Evolutionary conservation across 2,888 invertebrate genomes (phyloP), one percentile per base, ranked within the genome.

Genomic region (Neoascia interrupta): DNA sequence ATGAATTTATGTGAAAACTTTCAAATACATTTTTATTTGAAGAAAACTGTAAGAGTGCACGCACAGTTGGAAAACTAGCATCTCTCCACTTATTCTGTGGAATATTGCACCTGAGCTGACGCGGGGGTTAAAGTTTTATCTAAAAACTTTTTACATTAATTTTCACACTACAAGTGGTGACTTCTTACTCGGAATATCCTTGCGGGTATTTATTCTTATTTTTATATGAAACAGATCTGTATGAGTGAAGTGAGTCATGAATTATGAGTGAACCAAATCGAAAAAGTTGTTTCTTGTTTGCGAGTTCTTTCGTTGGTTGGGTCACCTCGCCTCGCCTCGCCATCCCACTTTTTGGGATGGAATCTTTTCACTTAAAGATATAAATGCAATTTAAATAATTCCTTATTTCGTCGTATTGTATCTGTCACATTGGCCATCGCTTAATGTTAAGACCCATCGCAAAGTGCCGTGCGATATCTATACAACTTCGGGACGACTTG

Each of bases 1-100:
- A 76, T 64, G 63, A 76, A 76, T 72, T 76, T 76, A 76, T 76
- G 76, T 63, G 70, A 72, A 72, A 76, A 76, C 76, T 76, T 76
- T 64, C 45, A 70, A 76, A 64, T 63, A 70, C 70, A 70, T 76
- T 76, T 70, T 72, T 76, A 76, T 76, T 76, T 76, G 56, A 53
- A 51, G 45, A 61, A 75, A 75, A 75, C 74, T 63, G 69, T 54
- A 63, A 56, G 54, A 69, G 56, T 54, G 47, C 47, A n/a, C n/a
- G n/a, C n/a, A 54, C 74, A 54, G 58, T 64, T 34, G 47, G 58
- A 49, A 53, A 66, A 66, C 58, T 54, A 34, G 47, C 61, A 61
- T 23, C 19, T 54, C 19, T 26, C 63, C 41, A 43, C 63, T 64
- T 64, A 49, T 63, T 47, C 49, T 39, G 0, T 34, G 49, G 58